Base-by-base conservation (phyloP, 2,797 vertebrate genomes). In the Acanthurus leucopareius region DNA sequence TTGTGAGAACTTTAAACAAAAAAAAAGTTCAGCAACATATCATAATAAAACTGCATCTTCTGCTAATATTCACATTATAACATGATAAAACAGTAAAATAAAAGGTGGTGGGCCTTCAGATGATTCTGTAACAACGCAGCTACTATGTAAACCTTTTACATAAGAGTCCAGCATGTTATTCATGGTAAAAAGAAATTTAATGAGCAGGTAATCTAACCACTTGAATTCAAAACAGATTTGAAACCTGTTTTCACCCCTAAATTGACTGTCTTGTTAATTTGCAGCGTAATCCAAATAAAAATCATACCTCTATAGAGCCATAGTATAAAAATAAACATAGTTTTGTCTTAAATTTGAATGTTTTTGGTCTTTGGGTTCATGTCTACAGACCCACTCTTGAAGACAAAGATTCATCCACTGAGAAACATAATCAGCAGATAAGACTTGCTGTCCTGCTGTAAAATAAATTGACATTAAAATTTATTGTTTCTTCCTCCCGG, bases 401-500 rank as follows among this genome's bases (percentile, higher is more conserved):
- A n/a, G 3, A 32, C 5, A 76, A 63, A 81, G 20, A 63, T 19
- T 49, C 38, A 56, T 11, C 2, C 4, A 56, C 25, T 75, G 25
- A 69, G 15, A 67, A 68, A 73, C 28, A 1, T 47, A 22, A 86
- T 65, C 44, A 73, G 47, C 45, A 40, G 28, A 73, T 66, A 58
- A 75, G 7, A 73, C 38, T 44, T 54, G 52, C 70, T 44, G 48
- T 15, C 42, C 28, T n/a, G 5, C 17, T 58, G 11, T 69, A 54
- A 86, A 79, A 77, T 59, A 76, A 70, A 70, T 40, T 52, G 5
- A 63, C 44, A 60, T 35, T 53, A n/a, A 62, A 67, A 81, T 69
- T 35, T 70, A 79, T 25, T 86, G 48, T 67, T 72, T 76, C 5
- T 71, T 49, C 25, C 56, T 60, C 57, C 59, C 1, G 0, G 8